Evolutionary conservation across 2,797 vertebrate species (phyloP).

Genomic region (Rhabdophis nuchalis): DNA sequence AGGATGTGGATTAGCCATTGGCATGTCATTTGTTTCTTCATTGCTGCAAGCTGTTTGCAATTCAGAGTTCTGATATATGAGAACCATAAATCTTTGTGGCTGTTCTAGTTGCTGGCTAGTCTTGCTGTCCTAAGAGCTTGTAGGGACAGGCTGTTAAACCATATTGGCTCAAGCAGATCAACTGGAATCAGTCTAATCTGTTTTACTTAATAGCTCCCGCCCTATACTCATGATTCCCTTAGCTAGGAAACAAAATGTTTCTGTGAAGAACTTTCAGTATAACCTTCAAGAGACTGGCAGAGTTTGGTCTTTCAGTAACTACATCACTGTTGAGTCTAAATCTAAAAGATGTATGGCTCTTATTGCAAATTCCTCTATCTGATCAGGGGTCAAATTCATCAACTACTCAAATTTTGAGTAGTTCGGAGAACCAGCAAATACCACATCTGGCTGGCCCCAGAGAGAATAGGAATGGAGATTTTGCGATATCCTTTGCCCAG

Average conservation of each 20-base stretch:
- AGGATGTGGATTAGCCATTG: background rate
- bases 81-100: background rate
- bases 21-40: background rate
- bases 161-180: background rate
- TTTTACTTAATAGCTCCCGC: background rate
- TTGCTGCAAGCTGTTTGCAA: background rate
- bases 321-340: background rate
- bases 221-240: background rate
- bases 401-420: too few relatives aligned
- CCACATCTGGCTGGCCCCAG: too few relatives aligned
- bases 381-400: too few relatives aligned
- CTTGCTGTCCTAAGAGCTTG: background rate
- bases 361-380: background rate
- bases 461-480: too few relatives aligned
- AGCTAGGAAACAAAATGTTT: background rate
- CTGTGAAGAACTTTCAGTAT: background rate
- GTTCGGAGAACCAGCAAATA: too few relatives aligned
- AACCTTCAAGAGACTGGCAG: background rate
- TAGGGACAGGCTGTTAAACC: background rate
- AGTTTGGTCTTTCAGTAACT: background rate
- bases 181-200: background rate
- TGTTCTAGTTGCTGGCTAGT: background rate
- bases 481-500: too few relatives aligned
- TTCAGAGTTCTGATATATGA: background rate
- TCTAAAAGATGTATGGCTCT: background rate